Base-by-base conservation (phyloP, 2,113 vertebrate genomes). In the Hypanus sabinus region DNA sequence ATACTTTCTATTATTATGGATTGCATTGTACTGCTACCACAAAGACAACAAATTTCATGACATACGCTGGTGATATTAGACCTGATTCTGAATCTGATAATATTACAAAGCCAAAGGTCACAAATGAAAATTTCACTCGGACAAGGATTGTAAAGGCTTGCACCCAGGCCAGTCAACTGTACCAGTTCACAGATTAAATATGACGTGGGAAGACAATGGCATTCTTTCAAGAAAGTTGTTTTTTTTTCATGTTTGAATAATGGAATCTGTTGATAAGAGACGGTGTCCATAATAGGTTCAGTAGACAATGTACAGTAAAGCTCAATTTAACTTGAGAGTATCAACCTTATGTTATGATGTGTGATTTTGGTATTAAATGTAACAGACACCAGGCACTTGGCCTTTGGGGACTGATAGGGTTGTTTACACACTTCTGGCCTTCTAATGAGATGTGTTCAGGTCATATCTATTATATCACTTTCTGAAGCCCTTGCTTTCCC, bases 391-490 rank as follows among this genome's bases (percentile, higher is more conserved):
- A 27, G 36, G 36, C 60, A 90, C 65, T 33, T 12, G n/a, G 60
- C 22, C 90, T 46, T 46, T 14, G 33, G 91, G 91, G 36, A 93
- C 5, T 46, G 70, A 75, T 75, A 14, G 30, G 33, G 68, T 30
- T 93, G 33, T 93, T 93, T 73, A 73, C 91, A 73, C 70, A 92
- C 91, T 73, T 70, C 88, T 91, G 62, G 88, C 88, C 62, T 70
- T 93, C 73, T 93, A 93, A 93, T 33, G 38, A 75, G 70, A 93
- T 93, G 36, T 73, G 70, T 93, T 2, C 22, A 27, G 91, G 91
- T 93, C 91, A 55, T 14, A 11, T 93, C 68, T 75, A 93, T 93
- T 73, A 46, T 75, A 55, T 93, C 73, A 16, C 70, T 30, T 24
- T 93, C 24, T 55, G 91, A 7, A 70, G 91, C 18, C 46, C 24